Percentiles rank a stretch among this genome's conserved stretches.
phyloP scores from a whole-genome alignment of 2,888 invertebrate genomes.

The Neoitamus cyanurus region DNA sequence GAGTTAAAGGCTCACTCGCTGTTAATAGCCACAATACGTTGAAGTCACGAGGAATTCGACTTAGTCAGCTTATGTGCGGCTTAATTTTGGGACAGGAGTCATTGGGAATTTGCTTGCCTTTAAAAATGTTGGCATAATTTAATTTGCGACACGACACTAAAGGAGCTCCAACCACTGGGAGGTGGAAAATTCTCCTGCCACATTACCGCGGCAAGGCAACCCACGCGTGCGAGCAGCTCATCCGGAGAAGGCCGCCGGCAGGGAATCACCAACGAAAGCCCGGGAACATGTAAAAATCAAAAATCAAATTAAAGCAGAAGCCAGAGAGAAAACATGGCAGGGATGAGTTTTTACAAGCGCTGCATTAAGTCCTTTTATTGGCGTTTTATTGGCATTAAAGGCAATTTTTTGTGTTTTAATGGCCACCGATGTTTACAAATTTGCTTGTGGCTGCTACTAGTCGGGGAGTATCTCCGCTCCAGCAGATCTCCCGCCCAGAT shows the following conservation, averaged over 20 bases:
- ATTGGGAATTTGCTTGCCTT: background rate
- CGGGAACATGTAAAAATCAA: slow-evolving; percentile 37
- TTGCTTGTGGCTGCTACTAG: background rate
- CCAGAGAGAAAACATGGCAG: background rate
- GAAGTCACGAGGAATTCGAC: background rate
- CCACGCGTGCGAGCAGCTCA: background rate
- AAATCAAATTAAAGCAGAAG: slow-evolving; percentile 39
- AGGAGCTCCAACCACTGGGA: background rate
- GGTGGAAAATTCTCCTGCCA: background rate
- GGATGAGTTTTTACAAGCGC: slow-evolving; percentile 35
- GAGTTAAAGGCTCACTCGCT: background rate
- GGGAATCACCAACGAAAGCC: background rate
- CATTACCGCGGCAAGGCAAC: background rate
- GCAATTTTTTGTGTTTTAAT: slow-evolving; percentile 48
- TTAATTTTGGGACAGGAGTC: no score
- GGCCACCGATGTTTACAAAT: slow-evolving; percentile 26
- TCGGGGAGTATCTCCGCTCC: background rate
- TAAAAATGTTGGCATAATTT: background rate
- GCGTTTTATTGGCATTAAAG: slow-evolving; percentile 47
- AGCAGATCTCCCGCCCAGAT: background rate
- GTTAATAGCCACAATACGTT: background rate
- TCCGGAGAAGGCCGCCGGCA: background rate
- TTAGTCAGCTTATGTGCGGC: background rate
- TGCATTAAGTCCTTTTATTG: slow-evolving; percentile 47
- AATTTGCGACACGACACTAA: background rate